Conservation (phyloP, 1,140 invertebrate species). For the Luehdorfia chinensis region DNA sequence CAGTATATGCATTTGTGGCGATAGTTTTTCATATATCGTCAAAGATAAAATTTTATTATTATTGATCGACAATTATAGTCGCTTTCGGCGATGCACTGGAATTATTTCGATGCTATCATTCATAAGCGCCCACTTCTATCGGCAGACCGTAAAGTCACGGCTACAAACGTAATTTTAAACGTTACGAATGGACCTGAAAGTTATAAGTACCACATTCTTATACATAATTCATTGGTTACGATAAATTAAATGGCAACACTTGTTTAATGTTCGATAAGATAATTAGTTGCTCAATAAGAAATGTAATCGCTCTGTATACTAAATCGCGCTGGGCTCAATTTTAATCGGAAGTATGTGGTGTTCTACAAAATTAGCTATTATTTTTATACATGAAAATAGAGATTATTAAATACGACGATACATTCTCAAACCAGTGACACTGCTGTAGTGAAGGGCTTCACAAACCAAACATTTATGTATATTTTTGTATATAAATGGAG, state of each 20-base stretch:
- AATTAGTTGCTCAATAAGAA: constrained; percentile 14
- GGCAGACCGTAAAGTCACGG: too few species aligned
- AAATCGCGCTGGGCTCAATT: constrained; percentile 30
- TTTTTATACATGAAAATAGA: constrained; percentile 52
- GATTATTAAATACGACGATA: constrained; percentile 26
- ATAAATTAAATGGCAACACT: background rate
- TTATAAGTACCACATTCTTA: background rate
- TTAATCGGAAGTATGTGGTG: constrained; percentile 29
- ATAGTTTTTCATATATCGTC: background rate
- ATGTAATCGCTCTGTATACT: background rate
- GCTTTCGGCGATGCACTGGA: too few species aligned
- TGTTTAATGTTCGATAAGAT: constrained; percentile 10
- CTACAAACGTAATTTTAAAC: too few species aligned
- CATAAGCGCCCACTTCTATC: too few species aligned
- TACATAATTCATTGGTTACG: constrained; percentile 2
- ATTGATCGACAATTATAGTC: background rate
- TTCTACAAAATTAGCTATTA: constrained; percentile 53
- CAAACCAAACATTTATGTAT: constrained; percentile 67
- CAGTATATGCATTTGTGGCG: background rate
- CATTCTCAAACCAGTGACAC: constrained; percentile 31
- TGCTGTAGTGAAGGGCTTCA: constrained; percentile 25
- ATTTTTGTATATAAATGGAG: constrained; percentile 74
- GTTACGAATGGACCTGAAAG: constrained; percentile 13
- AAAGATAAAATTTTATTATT: background rate
- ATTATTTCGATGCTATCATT: too few species aligned